phyloP scores from a whole-genome alignment of 2,797 vertebrate species.

The Sebastes oblongus region DNA sequence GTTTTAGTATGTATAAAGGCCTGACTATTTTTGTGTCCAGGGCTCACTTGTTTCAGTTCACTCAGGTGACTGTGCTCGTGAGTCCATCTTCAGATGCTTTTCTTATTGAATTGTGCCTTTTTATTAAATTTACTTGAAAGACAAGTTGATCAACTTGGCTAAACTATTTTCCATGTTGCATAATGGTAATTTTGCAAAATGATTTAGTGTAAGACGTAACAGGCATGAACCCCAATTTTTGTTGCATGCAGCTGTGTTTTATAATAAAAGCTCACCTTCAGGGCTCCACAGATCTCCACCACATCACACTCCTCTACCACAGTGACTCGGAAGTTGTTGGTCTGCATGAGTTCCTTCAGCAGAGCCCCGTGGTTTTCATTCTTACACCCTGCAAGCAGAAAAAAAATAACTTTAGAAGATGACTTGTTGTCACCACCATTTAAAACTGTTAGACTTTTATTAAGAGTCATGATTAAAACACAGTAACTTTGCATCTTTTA shows the following conservation, averaged over 20 bases:
- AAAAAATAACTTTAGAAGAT: background rate
- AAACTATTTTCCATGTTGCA: background rate
- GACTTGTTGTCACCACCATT: background rate
- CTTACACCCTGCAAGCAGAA: constrained; percentile 85
- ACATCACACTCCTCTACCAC: constrained; percentile 93
- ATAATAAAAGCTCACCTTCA: constrained; percentile 86
- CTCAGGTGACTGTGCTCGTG: too few relatives aligned
- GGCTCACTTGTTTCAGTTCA: too few relatives aligned
- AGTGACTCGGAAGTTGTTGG: constrained; percentile 90
- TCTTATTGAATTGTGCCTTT: too few relatives aligned
- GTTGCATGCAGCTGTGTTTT: background rate
- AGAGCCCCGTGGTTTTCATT: constrained; percentile 84
- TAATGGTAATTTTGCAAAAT: background rate
- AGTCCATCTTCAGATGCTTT: too few relatives aligned
- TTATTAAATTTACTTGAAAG: too few relatives aligned
- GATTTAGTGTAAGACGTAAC: background rate
- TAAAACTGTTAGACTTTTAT: background rate
- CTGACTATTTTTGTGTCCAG: too few relatives aligned
- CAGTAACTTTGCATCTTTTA: background rate
- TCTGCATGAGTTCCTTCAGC: constrained; percentile 96
- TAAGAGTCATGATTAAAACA: background rate
- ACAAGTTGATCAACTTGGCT: background rate
- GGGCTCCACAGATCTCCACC: constrained; percentile 97
- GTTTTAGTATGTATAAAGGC: too few relatives aligned
- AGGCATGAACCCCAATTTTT: background rate